Percentiles rank a stretch among this genome's conserved stretches.
Evolutionary conservation across 2,888 invertebrate genomes (phyloP).

Genomic region (Iphiclides podalirius): DNA sequence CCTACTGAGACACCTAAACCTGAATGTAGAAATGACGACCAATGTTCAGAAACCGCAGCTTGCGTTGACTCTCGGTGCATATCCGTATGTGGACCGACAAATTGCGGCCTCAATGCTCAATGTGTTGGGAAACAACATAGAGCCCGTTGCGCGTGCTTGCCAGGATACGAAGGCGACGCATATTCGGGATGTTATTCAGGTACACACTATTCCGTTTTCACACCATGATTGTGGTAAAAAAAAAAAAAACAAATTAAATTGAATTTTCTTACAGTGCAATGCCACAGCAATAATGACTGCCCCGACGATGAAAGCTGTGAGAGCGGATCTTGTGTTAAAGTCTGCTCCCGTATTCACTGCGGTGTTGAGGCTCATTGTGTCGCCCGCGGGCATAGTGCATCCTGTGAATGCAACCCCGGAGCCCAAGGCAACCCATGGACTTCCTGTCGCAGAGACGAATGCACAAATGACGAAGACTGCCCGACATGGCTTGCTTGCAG

Average conservation of each 20-base stretch:
- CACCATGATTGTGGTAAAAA: neutral
- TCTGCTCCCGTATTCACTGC: conserved; percentile 89
- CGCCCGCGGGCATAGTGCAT: conserved; percentile 87
- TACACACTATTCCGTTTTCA: conserved; percentile 53
- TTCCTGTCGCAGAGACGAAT: conserved; percentile 89
- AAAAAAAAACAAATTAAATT: neutral
- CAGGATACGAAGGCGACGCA: conserved; percentile 91
- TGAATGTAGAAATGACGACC: conserved; percentile 87
- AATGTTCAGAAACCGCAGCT: conserved; percentile 90
- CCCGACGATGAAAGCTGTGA: conserved; percentile 90
- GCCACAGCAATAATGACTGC: conserved; percentile 91
- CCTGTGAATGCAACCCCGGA: conserved; percentile 88
- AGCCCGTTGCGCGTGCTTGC: conserved; percentile 89
- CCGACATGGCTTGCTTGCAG: conserved; percentile 88
- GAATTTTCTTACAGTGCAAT: conserved; percentile 82
- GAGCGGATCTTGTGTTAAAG: conserved; percentile 88
- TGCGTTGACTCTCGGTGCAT: conserved; percentile 88
- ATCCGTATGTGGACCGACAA: conserved; percentile 86
- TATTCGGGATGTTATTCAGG: conserved; percentile 87
- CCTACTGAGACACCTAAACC: conserved; percentile 79
- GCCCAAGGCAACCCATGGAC: conserved; percentile 89
- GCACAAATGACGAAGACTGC: conserved; percentile 87
- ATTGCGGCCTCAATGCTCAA: conserved; percentile 88
- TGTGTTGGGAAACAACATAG: conserved; percentile 89
- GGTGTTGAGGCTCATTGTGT: conserved; percentile 89